These are phyloP conservation scores for Microplitis demolitor DNA, from an alignment of 1,140 invertebrate genomes.

Conservation along the genomic window DNA sequence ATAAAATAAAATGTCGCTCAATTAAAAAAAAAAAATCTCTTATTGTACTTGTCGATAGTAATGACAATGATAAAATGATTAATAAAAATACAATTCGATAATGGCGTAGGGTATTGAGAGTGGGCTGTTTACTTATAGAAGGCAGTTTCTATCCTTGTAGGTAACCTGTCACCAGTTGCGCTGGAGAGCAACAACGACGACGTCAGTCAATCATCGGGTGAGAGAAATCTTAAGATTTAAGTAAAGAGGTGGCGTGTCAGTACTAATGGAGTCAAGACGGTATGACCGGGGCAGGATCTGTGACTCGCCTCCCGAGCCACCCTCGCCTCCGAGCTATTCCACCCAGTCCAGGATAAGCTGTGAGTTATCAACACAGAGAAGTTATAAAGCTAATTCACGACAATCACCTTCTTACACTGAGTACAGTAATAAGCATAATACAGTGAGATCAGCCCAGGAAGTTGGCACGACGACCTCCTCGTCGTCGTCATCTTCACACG, in stretches of 20 bases:
- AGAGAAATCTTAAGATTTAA: too few species aligned
- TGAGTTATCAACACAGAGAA: conserved; percentile 39
- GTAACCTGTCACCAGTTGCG: conserved; percentile 42
- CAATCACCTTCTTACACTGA: conserved; percentile 47
- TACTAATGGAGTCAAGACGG: conserved; percentile 44
- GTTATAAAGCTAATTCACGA: conserved; percentile 38
- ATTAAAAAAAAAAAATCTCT: conserved; percentile 26
- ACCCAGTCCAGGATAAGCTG: conserved; percentile 26
- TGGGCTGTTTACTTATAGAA: conserved; percentile 57
- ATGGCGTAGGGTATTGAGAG: conserved; percentile 40
- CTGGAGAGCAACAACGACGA: conserved; percentile 9
- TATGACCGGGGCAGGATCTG: conserved; percentile 35
- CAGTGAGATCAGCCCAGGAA: conserved; percentile 27
- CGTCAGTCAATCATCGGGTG: too few species aligned
- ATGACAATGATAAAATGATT: conserved; percentile 36
- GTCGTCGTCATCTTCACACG: conserved; percentile 37
- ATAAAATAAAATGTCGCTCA: conserved; percentile 29
- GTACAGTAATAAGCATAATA: conserved; percentile 38
- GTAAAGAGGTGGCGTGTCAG: conserved; percentile 6
- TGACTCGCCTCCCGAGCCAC: conserved; percentile 47
- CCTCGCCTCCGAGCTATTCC: conserved; percentile 52
- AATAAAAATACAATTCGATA: conserved; percentile 39
- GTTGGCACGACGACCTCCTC: too few species aligned
- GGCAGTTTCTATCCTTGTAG: conserved; percentile 64
- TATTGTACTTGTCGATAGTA: background rate